A percentile compares a stretch with the other conserved stretches of the same genome.
Evolutionary conservation across 1,140 invertebrate genomes (phyloP).

Genomic region (Triops longicaudatus): DNA sequence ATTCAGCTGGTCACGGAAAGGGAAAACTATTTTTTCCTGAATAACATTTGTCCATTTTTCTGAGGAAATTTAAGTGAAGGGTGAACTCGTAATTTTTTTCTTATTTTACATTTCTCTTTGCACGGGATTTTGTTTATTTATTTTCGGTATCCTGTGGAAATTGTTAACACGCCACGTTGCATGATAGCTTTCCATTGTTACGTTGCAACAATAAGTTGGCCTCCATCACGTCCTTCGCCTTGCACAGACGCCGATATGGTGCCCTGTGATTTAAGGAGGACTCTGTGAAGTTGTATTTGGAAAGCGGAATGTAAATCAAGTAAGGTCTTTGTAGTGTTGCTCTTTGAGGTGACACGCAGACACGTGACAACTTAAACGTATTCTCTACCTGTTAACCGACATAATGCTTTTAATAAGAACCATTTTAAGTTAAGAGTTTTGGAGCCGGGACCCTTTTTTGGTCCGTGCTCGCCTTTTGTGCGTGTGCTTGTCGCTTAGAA

Average conservation of each 20-base stretch:
- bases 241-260: neutral
- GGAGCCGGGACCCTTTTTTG: neutral
- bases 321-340: neutral
- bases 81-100: too few relatives aligned
- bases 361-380: neutral
- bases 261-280: neutral
- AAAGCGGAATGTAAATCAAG: neutral
- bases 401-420: neutral
- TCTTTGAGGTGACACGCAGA: neutral
- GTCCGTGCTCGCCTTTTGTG: neutral
- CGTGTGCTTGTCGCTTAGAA: neutral
- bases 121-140: too few relatives aligned
- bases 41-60: too few relatives aligned
- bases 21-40: neutral
- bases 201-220: too few relatives aligned
- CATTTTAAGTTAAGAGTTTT: neutral
- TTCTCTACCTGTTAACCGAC: neutral
- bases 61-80: too few relatives aligned
- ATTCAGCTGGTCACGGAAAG: neutral
- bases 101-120: too few relatives aligned
- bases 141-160: too few relatives aligned
- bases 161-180: too few relatives aligned
- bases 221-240: neutral
- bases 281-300: neutral
- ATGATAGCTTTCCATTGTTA: too few relatives aligned